phyloP scores from a whole-genome alignment of 2,888 invertebrate genomes.

The Phortica okadai region DNA sequence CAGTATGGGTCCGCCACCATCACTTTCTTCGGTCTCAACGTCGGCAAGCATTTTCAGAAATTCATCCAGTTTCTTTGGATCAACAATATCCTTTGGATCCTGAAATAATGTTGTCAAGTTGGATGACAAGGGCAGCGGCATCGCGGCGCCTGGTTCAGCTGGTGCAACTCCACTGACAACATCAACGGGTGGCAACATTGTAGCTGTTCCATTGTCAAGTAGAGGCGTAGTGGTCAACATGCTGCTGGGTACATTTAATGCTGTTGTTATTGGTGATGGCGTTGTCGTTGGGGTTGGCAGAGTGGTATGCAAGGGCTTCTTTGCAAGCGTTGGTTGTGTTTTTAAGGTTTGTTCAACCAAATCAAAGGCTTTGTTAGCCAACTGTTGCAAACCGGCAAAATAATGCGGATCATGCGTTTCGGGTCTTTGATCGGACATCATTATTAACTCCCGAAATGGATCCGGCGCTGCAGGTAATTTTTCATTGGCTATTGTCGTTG shows the following conservation, averaged over 20 bases:
- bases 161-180: constrained; percentile 1
- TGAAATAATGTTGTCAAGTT: constrained; percentile 71
- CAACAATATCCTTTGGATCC: constrained; percentile 74
- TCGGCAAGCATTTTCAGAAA: constrained; percentile 75
- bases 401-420: constrained; percentile 69
- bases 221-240: not conserved
- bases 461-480: constrained; percentile 73
- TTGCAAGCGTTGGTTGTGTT: constrained; percentile 51
- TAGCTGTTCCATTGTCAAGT: not conserved
- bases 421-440: constrained; percentile 77
- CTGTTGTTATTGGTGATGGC: constrained; percentile 14
- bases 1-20: constrained; percentile 80
- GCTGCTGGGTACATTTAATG: not conserved
- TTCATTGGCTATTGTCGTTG: constrained; percentile 7
- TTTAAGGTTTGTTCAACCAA: constrained; percentile 77
- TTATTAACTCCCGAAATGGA: constrained; percentile 81
- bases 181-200: not conserved
- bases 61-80: constrained; percentile 74
- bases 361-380: constrained; percentile 82
- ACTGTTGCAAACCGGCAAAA: constrained; percentile 77
- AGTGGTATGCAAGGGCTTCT: constrained; percentile 22
- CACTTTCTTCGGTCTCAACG: constrained; percentile 76
- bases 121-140: constrained; percentile 52
- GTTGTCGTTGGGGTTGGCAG: constrained; percentile 19
- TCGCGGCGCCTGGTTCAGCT: constrained; percentile 23